phyloP scores from a whole-genome alignment of 2,797 vertebrate species.

The Pseudochaenichthys georgianus region DNA sequence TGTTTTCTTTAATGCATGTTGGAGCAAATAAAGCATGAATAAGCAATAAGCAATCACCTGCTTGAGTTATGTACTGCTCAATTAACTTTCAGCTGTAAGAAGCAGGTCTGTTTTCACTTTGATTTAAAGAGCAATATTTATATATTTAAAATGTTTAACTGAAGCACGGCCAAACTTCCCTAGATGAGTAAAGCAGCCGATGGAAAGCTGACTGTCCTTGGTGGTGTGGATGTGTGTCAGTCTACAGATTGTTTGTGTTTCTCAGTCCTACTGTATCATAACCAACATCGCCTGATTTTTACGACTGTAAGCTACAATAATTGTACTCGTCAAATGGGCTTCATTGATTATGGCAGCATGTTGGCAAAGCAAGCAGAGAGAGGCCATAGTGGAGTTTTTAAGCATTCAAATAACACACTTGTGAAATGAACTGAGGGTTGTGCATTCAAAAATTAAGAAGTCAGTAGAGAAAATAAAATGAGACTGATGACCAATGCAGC shows the following conservation, averaged over 20 bases:
- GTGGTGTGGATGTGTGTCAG: slow-evolving; percentile 17
- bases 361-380: slow-evolving; percentile 29
- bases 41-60: background rate
- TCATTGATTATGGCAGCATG: slow-evolving; percentile 29
- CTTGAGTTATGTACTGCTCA: background rate
- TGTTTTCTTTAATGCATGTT: background rate
- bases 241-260: slow-evolving; percentile 17
- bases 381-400: slow-evolving; percentile 21
- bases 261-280: slow-evolving; percentile 37
- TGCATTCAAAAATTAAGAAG: slow-evolving; percentile 33
- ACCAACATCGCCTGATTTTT: background rate
- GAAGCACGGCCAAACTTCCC: background rate
- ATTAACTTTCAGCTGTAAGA: background rate
- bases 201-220: slow-evolving; percentile 37
- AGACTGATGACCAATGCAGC: slow-evolving; percentile 31
- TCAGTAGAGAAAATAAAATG: slow-evolving; percentile 28
- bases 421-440: slow-evolving; percentile 9
- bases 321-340: slow-evolving; percentile 42
- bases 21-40: too few relatives aligned
- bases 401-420: slow-evolving; percentile 28
- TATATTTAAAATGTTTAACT: background rate
- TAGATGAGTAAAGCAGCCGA: background rate
- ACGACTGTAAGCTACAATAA: slow-evolving; percentile 34
- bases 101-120: background rate
- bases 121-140: background rate